Base-by-base conservation (phyloP, 2,797 vertebrate species). In the Labeo calbasu region DNA sequence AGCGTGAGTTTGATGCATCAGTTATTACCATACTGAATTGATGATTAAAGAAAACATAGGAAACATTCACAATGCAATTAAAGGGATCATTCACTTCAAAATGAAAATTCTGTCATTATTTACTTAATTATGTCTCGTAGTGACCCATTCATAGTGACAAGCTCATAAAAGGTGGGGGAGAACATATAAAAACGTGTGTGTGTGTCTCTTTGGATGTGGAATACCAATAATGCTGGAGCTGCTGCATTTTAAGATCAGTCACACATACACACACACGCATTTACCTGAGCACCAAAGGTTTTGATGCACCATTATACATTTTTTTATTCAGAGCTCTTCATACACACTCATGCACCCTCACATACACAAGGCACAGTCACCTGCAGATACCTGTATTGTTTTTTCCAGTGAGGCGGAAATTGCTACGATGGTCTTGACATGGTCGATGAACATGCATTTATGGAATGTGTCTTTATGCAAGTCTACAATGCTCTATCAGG, bases 351-450 rank as follows among this genome's bases (percentile, higher is more conserved):
- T 15, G 17, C 75, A 77, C 76, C 23, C 40, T 63, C 14, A 63
- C 40, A 13, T 12, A 43, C 73, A 59, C 19, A 55, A 76, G 28
- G 3, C 72, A 36, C 55, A 77, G 57, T 32, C 48, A 68, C 63
- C 13, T 55, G 66, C 63, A 87, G 84, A 51, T 61, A 66, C 28
- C 43, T 51, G 28, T 77, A 81, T 82, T 71, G 72, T 61, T 59
- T 70, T 82, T 79, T 46, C 50, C 63, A 80, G 71, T 71, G 63
- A 82, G 9, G 84, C 32, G 36, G 72, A 71, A 85, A 77, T 80
- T 63, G 73, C 72, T 77, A 71, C 53, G 66, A 84, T 78, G 9
- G 53, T 70, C 65, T 78, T 77, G 23, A 77, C 66, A 84, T 71
- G 76, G 40, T 84, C 5, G 12, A 40, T 72, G 25, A 77, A 36